Evolutionary conservation across 2,888 invertebrate genomes (phyloP).

Genomic region (Kuschelorhynchus macadamiae): DNA sequence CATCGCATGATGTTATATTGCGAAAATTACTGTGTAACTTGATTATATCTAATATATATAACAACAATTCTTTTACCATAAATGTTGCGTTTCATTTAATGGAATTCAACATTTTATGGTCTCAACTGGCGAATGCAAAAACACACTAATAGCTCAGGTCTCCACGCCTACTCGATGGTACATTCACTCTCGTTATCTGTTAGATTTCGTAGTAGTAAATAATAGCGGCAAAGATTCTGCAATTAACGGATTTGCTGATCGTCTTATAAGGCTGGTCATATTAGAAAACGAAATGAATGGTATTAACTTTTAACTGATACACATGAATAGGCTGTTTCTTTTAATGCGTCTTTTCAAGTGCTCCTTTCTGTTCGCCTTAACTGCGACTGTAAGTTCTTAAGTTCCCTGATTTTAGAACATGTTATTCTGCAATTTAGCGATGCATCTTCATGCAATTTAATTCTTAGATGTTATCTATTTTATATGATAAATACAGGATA

Average conservation of each 20-base stretch:
- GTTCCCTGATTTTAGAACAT: too few species aligned
- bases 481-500: too few species aligned
- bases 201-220: conserved; percentile 43
- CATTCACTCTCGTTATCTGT: conserved; percentile 46
- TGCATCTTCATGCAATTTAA: too few species aligned
- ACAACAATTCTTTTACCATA: too few species aligned
- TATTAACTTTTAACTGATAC: conserved; percentile 25
- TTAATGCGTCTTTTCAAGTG: conserved; percentile 13
- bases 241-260: conserved; percentile 39
- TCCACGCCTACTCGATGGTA: conserved; percentile 41
- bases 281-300: conserved; percentile 40
- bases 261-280: conserved; percentile 22
- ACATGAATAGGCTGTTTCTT: conserved; percentile 21
- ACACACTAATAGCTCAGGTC: conserved; percentile 31
- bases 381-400: too few species aligned
- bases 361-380: not conserved
- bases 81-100: too few species aligned
- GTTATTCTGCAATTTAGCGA: too few species aligned
- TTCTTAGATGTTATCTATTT: too few species aligned
- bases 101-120: not conserved
- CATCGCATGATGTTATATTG: too few species aligned
- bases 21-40: too few species aligned
- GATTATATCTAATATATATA: too few species aligned
- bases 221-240: conserved; percentile 41
- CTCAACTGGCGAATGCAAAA: conserved; percentile 19